Evolutionary conservation across 1,140 invertebrate species (phyloP).

Genomic region (Carcinoscorpius rotundicauda): DNA sequence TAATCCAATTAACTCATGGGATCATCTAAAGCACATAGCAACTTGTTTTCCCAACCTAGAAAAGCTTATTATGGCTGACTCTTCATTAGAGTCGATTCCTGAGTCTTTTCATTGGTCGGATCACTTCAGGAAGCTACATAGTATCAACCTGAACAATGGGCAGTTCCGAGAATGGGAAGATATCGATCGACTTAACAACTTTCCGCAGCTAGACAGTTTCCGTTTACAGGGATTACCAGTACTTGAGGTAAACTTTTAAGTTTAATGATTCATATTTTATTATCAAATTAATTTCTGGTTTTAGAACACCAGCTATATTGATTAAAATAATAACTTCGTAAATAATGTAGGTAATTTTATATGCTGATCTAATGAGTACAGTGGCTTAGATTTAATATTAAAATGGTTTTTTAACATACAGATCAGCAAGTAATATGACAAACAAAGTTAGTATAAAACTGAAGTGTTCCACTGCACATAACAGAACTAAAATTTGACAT

Average conservation of each 20-base stretch:
- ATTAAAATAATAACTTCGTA: too few species aligned
- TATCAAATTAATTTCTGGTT: too few species aligned
- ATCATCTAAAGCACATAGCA: slow-evolving; percentile 67
- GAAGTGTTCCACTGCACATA: too few species aligned
- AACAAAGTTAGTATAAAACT: too few species aligned
- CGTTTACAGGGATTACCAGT: slow-evolving; percentile 50
- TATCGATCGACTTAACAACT: slow-evolving; percentile 64
- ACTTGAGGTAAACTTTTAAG: slow-evolving; percentile 37
- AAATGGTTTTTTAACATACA: too few species aligned
- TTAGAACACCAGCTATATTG: too few species aligned
- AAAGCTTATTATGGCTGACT: slow-evolving; percentile 70
- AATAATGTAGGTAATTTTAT: too few species aligned
- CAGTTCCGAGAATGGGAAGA: slow-evolving; percentile 71
- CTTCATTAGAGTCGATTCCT: slow-evolving; percentile 52
- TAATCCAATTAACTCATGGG: slow-evolving; percentile 67
- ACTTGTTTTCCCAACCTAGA: slow-evolving; percentile 62
- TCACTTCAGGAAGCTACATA: slow-evolving; percentile 51
- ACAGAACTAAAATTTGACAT: too few species aligned
- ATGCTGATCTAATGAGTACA: too few species aligned
- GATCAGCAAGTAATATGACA: too few species aligned
- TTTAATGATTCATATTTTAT: too few species aligned
- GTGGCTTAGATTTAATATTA: too few species aligned
- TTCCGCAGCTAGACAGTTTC: slow-evolving; percentile 66
- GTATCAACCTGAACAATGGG: slow-evolving; percentile 73
- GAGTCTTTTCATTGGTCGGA: slow-evolving; percentile 17